phyloP scores from a whole-genome alignment of 2,797 vertebrate genomes.

The Diceros bicornis region DNA sequence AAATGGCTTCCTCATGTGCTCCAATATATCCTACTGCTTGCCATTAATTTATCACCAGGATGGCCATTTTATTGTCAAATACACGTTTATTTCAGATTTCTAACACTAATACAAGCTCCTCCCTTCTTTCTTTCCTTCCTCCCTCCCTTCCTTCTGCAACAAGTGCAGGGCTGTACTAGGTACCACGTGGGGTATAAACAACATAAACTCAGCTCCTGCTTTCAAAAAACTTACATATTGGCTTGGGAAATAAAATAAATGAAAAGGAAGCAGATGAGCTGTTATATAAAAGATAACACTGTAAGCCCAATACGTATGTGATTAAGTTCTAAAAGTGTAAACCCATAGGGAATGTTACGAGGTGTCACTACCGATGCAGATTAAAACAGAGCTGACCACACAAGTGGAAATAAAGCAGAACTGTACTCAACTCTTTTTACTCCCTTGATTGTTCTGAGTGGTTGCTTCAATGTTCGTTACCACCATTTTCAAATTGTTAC shows the following conservation, averaged over 20 bases:
- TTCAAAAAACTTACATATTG: conserved; percentile 54
- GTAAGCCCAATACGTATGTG: background rate
- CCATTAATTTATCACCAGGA: too few relatives aligned
- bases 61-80: background rate
- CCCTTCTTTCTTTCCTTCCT: background rate
- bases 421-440: background rate
- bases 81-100: conserved; percentile 47
- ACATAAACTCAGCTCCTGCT: conserved; percentile 8
- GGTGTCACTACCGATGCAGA: background rate
- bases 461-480: background rate
- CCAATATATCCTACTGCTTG: too few relatives aligned
- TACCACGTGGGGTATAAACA: background rate
- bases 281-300: conserved; percentile 8
- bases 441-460: background rate
- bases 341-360: background rate
- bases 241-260: conserved; percentile 36
- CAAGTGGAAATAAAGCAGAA: background rate
- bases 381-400: background rate
- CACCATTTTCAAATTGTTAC: background rate
- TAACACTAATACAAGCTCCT: background rate
- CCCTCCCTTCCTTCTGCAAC: background rate
- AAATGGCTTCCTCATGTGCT: too few relatives aligned
- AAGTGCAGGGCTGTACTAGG: background rate
- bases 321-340: conserved; percentile 40
- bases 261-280: conserved; percentile 60